A percentile compares a stretch with the other conserved stretches of the same genome.
These are phyloP conservation scores for Liparis tanakae DNA, from an alignment of 2,797 vertebrate genomes.

Conservation along the genomic window DNA sequence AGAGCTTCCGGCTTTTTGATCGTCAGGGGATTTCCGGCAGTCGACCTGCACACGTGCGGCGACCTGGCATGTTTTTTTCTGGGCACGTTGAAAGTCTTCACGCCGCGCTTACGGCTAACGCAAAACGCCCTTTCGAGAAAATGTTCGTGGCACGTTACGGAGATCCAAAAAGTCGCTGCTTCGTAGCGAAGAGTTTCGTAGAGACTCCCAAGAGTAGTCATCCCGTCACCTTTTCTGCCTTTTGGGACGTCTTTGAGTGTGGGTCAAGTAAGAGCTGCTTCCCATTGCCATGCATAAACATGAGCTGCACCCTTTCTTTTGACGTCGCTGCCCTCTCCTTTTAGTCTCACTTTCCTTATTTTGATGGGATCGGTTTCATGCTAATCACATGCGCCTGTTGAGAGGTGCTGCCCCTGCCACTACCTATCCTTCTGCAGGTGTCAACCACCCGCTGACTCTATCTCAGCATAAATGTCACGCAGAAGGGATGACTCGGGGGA, in stretches of 20 bases:
- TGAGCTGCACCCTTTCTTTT: slow-evolving; percentile 55
- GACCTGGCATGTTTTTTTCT: background rate
- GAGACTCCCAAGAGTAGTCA: slow-evolving; percentile 24
- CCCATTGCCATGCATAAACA: slow-evolving; percentile 71
- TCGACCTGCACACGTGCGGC: background rate
- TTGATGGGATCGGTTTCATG: slow-evolving; percentile 61
- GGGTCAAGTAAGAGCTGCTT: slow-evolving; percentile 41
- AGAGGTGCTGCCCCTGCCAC: slow-evolving; percentile 75
- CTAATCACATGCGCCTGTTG: slow-evolving; percentile 75
- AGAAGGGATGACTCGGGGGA: slow-evolving; percentile 44
- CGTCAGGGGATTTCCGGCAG: slow-evolving; percentile 17
- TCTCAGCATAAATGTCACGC: slow-evolving; percentile 51
- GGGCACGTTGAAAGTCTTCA: background rate
- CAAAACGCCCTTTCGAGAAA: background rate
- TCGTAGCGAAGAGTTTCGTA: slow-evolving; percentile 1
- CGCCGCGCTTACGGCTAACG: background rate
- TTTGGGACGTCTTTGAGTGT: slow-evolving; percentile 55
- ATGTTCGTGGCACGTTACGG: background rate
- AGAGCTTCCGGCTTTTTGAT: slow-evolving; percentile 50
- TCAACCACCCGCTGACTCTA: slow-evolving; percentile 65
- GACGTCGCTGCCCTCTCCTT: slow-evolving; percentile 47
- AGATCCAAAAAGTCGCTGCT: slow-evolving; percentile 10
- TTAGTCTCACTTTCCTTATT: slow-evolving; percentile 44
- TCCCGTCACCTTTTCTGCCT: slow-evolving; percentile 38
- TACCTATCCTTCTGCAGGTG: slow-evolving; percentile 61